A percentile compares a stretch with the other conserved stretches of the same genome.
These are phyloP conservation scores for Phrynocephalus vlangalii DNA, from an alignment of 2,797 vertebrate genomes.

Conservation along the genomic window DNA sequence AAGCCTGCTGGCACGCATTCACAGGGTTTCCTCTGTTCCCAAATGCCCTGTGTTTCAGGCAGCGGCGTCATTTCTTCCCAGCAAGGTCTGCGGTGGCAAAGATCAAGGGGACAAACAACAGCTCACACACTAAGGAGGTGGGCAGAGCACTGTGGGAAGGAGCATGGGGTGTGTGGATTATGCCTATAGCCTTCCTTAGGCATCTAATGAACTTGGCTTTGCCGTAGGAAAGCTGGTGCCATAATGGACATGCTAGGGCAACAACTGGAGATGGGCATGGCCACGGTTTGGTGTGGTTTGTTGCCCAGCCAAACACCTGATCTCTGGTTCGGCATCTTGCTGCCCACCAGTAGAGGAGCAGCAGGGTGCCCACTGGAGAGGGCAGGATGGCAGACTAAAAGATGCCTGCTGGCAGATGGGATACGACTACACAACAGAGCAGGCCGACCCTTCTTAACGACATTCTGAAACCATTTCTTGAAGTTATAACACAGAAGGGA, in stretches of 20 bases:
- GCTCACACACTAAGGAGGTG: too few relatives aligned
- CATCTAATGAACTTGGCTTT: neutral
- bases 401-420: neutral
- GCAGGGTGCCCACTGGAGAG: neutral
- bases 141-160: neutral
- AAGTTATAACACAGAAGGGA: neutral
- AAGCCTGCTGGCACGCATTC: neutral
- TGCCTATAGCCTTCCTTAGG: neutral
- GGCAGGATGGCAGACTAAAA: neutral
- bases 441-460: neutral
- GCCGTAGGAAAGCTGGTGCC: neutral
- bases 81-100: neutral
- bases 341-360: neutral
- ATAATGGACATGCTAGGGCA: neutral
- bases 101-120: neutral
- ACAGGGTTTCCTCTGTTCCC: neutral
- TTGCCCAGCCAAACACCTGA: too few relatives aligned
- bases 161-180: neutral
- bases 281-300: too few relatives aligned
- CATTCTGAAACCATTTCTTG: fast-evolving
- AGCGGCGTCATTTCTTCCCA: neutral
- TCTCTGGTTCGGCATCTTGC: too few relatives aligned
- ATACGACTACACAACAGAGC: neutral
- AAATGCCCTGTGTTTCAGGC: neutral
- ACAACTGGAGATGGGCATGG: too few relatives aligned